Percentiles rank a stretch among this genome's conserved stretches.
Conservation (phyloP, 2,888 invertebrate species). For the Heliothis peltigera region DNA sequence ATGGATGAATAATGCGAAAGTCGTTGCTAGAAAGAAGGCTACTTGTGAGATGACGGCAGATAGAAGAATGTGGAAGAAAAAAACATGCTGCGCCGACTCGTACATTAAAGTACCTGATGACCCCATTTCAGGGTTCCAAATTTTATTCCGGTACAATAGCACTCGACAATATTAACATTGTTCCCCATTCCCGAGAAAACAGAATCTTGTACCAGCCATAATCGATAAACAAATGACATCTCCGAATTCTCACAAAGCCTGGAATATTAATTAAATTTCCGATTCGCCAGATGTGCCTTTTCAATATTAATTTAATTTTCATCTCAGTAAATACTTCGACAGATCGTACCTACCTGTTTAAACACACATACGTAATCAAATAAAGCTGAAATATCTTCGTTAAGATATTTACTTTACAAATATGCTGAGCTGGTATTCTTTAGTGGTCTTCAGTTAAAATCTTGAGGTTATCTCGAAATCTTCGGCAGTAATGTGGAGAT, state of each 20-base stretch:
- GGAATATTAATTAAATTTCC: constrained; percentile 21
- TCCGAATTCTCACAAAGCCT: not conserved
- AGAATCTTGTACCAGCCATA: not conserved
- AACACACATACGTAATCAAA: constrained; percentile 35
- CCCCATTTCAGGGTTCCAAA: not conserved
- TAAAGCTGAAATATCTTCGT: constrained; percentile 13
- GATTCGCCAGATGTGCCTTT: constrained; percentile 3
- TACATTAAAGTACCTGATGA: not conserved
- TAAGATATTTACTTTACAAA: constrained; percentile 35
- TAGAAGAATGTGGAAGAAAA: no score
- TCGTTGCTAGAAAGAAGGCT: no score
- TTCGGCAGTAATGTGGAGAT: constrained; percentile 19
- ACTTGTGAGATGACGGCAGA: no score
- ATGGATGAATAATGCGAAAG: no score
- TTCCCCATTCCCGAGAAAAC: not conserved
- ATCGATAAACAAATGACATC: not conserved
- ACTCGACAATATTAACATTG: not conserved
- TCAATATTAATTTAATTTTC: constrained; percentile 30
- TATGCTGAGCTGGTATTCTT: constrained; percentile 28
- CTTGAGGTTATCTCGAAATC: constrained; percentile 38
- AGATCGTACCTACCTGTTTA: constrained; percentile 8
- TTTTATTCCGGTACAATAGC: not conserved
- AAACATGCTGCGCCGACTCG: no score
- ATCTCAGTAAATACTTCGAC: constrained; percentile 7
- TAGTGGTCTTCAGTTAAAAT: constrained; percentile 29